Evolutionary conservation across 2,888 invertebrate species (phyloP), one percentile per base, ranked within the genome.

Genomic region (Phymatocera aterrima): DNA sequence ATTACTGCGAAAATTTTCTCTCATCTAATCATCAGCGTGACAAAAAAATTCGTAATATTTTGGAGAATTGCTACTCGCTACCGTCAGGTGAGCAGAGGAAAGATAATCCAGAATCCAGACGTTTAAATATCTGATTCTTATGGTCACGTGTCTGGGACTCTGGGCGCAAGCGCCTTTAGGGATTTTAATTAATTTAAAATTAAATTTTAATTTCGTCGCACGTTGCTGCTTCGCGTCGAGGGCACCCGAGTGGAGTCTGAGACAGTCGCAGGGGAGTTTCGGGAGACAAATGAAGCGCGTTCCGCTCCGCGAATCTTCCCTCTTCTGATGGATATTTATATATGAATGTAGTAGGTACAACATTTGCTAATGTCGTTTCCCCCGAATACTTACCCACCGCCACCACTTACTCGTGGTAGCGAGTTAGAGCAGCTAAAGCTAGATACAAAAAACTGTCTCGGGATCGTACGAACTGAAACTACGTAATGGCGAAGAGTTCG

Each of bases 91-190:
- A n/a, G n/a, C n/a, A n/a, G n/a, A n/a, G n/a, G n/a, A n/a, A n/a
- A n/a, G n/a, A n/a, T n/a, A n/a, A n/a, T n/a, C n/a, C n/a, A n/a
- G n/a, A n/a, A n/a, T 46, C 8, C n/a, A 24, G 57, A 37, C 64
- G 34, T 64, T 64, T 64, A 18, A 64, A 64, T 64, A 64, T 64
- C 34, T 64, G 64, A 64, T 68, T 40, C 34, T 15, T 15, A 37
- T 21, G 24, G 43, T 24, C 85, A 83, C 84, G 85, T 86, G n/a
- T n/a, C n/a, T n/a, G n/a, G n/a, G n/a, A n/a, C n/a, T n/a, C 85
- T 81, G 51, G 46, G 61, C 60, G 60, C 60, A 60, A 4, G 60
- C 60, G 77, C 60, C 77, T 78, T 40, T 21, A 21, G 70, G 78
- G 54, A 72, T 72, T 68, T 28, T 28, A 78, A 78, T 78, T 78